These are phyloP conservation scores for Andrena flavipes DNA, from an alignment of 2,888 invertebrate genomes.

Conservation along the genomic window DNA sequence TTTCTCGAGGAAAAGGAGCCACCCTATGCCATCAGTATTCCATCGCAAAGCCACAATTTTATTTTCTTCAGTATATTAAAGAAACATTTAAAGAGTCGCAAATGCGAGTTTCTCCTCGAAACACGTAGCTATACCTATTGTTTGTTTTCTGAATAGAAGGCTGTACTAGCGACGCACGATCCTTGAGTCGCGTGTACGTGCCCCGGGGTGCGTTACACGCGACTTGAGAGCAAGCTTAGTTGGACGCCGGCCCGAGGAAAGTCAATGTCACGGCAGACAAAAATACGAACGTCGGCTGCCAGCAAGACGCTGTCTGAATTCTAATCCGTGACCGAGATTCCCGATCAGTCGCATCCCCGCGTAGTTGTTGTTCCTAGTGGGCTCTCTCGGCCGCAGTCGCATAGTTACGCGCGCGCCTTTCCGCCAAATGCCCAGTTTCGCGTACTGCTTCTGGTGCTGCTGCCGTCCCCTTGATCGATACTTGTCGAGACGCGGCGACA, in stretches of 20 bases:
- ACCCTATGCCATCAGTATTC: too few species aligned
- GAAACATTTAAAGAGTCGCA: too few species aligned
- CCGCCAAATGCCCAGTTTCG: constrained; percentile 66
- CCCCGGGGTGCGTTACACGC: constrained; percentile 33
- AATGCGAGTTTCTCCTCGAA: too few species aligned
- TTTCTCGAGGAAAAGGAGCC: too few species aligned
- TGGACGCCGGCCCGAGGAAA: constrained; percentile 63
- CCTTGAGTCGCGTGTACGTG: constrained; percentile 1
- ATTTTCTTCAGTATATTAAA: too few species aligned
- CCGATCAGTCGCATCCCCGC: constrained; percentile 62
- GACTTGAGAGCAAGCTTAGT: constrained; percentile 27
- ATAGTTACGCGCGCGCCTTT: constrained; percentile 37
- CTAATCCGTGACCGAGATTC: constrained; percentile 63
- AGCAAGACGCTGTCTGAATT: constrained; percentile 49
- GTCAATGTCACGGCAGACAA: constrained; percentile 70
- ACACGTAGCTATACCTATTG: background rate
- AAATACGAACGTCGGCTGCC: constrained; percentile 64
- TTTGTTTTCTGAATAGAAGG: background rate
- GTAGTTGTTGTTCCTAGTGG: constrained; percentile 20
- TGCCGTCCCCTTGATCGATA: constrained; percentile 67
- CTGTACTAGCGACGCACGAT: constrained; percentile 1
- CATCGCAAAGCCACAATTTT: too few species aligned
- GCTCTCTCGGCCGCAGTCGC: constrained; percentile 14
- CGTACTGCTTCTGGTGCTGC: constrained; percentile 64
- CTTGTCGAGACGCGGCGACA: constrained; percentile 58